Base-by-base conservation (phyloP, 2,888 invertebrate genomes). In the Tuta absoluta region DNA sequence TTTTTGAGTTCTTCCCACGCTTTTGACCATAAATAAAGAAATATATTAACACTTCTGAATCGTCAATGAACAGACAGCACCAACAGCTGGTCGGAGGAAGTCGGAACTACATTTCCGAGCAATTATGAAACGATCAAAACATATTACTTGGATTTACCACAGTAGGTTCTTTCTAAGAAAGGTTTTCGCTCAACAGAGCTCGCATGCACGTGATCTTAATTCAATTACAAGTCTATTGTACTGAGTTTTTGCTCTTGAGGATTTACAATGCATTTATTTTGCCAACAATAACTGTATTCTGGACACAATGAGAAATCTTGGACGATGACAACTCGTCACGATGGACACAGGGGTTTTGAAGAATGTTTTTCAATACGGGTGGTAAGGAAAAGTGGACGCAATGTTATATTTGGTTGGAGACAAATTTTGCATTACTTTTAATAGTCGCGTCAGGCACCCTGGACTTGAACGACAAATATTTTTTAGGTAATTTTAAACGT, bases 221-320 rank as follows among this genome's bases (percentile, higher is more conserved):
- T 90, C 90, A 87, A 91, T 91, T 91, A 91, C 74, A 73, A 68
- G 66, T 59, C 76, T 68, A 85, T 87, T 90, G 86, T 87, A 68
- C 64, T 65, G 65, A 76, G 79, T 87, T 89, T 90, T 87, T 89
- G 82, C 85, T 73, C 75, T 74, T 72, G 62, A 75, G 78, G 71
- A 75, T 75, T 79, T 81, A 87, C 87, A 90, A 89, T 82, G 73
- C 77, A 70, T 75, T 82, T 89, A 89, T 91, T 91, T 90, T 86
- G 87, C 80, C 89, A 90, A 91, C 88, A 91, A 87, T 90, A 89
- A 89, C 89, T 85, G 87, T 88, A 82, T 79, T 82, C 75, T 72
- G 63, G 73, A 67, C 73, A 83, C 76, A 77, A 80, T 75, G 69
- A 70, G 67, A 68, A 71, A 67, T 66, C 68, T 75, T 73, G 75